These are phyloP conservation scores for Scomber colias DNA, from an alignment of 2,113 vertebrate species.

Conservation along the genomic window DNA sequence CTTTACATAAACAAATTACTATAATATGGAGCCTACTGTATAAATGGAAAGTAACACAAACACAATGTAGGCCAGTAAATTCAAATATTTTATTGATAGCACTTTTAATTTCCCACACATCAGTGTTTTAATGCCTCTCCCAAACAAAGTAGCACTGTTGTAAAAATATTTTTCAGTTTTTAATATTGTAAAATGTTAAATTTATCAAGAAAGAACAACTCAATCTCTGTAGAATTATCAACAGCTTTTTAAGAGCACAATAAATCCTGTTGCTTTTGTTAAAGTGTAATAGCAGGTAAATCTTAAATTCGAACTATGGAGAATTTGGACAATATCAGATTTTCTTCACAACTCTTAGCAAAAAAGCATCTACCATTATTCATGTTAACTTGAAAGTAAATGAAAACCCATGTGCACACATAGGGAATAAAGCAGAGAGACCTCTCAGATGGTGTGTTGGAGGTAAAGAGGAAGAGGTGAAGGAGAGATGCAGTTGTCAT, in stretches of 20 bases:
- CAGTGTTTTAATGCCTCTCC: background rate
- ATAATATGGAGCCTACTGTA: background rate
- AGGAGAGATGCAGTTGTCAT: conserved; percentile 82
- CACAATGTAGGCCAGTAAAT: background rate
- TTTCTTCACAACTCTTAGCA: background rate
- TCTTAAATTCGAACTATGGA: background rate
- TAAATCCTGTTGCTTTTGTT: background rate
- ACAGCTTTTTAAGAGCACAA: background rate
- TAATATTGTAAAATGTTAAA: too few species aligned
- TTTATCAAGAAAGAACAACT: background rate
- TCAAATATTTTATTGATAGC: conserved; percentile 48
- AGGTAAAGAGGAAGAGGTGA: conserved; percentile 81
- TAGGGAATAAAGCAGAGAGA: too few species aligned
- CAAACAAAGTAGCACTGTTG: background rate
- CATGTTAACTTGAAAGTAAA: too few species aligned
- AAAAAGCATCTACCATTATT: too few species aligned
- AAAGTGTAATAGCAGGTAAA: too few species aligned
- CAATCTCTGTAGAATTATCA: background rate
- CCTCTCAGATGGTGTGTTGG: conserved; percentile 72
- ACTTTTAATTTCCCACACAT: conserved; percentile 15
- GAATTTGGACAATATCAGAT: background rate
- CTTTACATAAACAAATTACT: background rate
- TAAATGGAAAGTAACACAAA: conserved; percentile 13
- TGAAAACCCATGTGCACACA: background rate
- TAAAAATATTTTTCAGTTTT: background rate